phyloP scores from a whole-genome alignment of 2,113 vertebrate genomes.

The Scartelaos histophorus region DNA sequence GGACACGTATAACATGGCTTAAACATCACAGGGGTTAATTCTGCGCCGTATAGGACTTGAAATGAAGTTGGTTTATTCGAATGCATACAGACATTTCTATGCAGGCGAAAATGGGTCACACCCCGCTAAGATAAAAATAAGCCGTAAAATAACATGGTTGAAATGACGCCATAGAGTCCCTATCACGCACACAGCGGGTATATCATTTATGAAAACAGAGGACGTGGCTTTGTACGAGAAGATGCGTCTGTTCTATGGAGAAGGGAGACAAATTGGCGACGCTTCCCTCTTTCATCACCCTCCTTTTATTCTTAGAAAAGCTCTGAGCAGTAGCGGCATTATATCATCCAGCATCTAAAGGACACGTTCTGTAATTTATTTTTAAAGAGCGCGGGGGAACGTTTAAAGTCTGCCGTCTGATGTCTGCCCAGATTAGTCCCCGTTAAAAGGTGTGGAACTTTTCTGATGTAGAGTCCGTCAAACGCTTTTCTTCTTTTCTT shows the following conservation, averaged over 20 bases:
- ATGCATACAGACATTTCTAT: slow-evolving; percentile 81
- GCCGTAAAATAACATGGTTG: slow-evolving; percentile 67
- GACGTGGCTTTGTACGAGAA: slow-evolving; percentile 61
- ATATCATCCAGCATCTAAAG: slow-evolving; percentile 33
- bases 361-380: slow-evolving; percentile 19
- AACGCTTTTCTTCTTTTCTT: no score
- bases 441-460: not conserved
- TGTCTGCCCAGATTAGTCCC: slow-evolving; percentile 14
- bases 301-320: slow-evolving; percentile 37
- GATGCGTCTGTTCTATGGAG: slow-evolving; percentile 55
- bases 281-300: slow-evolving; percentile 56
- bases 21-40: no score
- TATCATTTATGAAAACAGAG: slow-evolving; percentile 40
- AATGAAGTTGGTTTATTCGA: slow-evolving; percentile 80
- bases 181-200: slow-evolving; percentile 54
- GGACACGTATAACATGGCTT: no score
- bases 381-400: slow-evolving; percentile 12
- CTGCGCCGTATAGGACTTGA: no score
- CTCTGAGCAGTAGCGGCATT: slow-evolving; percentile 21
- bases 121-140: slow-evolving; percentile 83
- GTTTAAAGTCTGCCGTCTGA: slow-evolving; percentile 32
- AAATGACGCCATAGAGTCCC: slow-evolving; percentile 76
- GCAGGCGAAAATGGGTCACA: slow-evolving; percentile 80
- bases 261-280: slow-evolving; percentile 34
- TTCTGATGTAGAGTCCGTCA: no score